Percentiles rank a stretch among this genome's conserved stretches.
phyloP scores from a whole-genome alignment of 2,113 vertebrate genomes.

The Platichthys stellatus region DNA sequence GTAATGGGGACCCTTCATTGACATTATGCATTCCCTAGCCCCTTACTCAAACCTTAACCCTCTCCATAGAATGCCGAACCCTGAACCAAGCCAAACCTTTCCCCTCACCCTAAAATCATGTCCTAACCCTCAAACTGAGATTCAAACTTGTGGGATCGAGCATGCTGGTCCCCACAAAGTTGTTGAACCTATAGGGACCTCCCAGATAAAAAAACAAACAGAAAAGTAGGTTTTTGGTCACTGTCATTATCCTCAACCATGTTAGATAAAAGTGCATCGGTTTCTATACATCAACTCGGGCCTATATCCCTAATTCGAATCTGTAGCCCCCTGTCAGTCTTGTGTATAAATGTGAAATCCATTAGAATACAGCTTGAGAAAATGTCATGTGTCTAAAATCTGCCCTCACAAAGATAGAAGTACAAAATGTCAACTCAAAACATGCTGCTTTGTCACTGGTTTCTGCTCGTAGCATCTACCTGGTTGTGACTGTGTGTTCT shows the following conservation, averaged over 20 bases:
- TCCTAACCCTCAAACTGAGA: no score
- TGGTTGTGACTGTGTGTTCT: background rate
- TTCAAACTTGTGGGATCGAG: no score
- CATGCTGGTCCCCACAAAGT: no score
- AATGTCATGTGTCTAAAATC: constrained; percentile 15
- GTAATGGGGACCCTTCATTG: background rate
- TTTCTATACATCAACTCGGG: no score
- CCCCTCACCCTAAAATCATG: no score
- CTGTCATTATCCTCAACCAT: no score
- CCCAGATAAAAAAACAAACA: no score
- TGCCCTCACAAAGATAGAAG: constrained; percentile 47
- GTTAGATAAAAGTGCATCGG: no score
- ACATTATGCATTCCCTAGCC: background rate
- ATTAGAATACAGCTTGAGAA: constrained; percentile 16
- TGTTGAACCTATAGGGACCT: no score
- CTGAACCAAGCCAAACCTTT: no score
- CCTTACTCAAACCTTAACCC: background rate
- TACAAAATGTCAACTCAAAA: constrained; percentile 5
- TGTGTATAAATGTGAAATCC: constrained; percentile 12
- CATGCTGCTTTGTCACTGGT: constrained; percentile 24
- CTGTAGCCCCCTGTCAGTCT: background rate
- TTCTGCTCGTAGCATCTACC: constrained; percentile 20
- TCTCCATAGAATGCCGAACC: no score
- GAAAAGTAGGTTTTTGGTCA: no score
- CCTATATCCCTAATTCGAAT: background rate